These are phyloP conservation scores for Chlamydotis undulata DNA, from an alignment of 2,113 vertebrate genomes.

Conservation along the genomic window DNA sequence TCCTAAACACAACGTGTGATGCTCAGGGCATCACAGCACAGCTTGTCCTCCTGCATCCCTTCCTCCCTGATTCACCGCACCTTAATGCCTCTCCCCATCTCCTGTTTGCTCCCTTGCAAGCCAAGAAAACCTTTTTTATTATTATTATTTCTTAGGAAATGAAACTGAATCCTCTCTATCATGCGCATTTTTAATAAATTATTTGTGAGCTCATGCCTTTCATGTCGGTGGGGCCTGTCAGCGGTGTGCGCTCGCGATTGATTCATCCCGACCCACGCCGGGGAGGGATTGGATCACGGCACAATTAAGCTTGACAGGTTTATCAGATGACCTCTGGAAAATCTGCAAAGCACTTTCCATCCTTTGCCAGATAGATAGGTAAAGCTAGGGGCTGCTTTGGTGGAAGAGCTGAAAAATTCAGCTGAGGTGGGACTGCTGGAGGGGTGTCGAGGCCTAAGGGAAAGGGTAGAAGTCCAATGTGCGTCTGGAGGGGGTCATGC, in stretches of 20 bases:
- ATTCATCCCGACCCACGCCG: not conserved
- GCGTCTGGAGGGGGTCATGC: fast-evolving
- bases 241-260: constrained; percentile 9
- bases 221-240: not conserved
- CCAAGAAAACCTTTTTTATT: constrained; percentile 15
- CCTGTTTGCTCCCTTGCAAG: not conserved
- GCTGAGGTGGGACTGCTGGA: not conserved
- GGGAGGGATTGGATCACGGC: not conserved
- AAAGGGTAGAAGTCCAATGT: not conserved
- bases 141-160: not conserved
- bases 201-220: constrained; percentile 19
- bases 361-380: not conserved
- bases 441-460: not conserved
- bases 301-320: constrained; percentile 64
- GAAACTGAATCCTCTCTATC: constrained; percentile 57
- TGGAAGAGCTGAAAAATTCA: not conserved
- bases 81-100: not conserved
- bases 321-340: constrained; percentile 40
- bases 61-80: not conserved
- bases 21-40: not conserved
- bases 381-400: not conserved
- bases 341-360: constrained; percentile 25
- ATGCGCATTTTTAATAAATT: constrained; percentile 6
- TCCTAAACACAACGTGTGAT: not conserved
- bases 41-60: not conserved